Conservation (phyloP, 2,113 vertebrate genomes). For the Variabilichromis moorii region DNA sequence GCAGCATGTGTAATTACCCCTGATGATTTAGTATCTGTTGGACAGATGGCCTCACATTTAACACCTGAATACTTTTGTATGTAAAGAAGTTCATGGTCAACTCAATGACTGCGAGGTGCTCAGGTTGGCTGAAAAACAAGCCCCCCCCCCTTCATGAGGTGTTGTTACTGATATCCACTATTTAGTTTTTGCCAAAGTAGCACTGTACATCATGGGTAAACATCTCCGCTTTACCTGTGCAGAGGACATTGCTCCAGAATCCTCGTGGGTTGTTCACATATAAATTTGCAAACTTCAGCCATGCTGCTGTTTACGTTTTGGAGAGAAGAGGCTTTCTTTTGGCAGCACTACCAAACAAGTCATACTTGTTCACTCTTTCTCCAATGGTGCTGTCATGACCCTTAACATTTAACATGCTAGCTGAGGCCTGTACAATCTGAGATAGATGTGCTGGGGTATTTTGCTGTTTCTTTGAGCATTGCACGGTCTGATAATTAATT, state of each 20-base stretch:
- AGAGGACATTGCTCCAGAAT: not conserved
- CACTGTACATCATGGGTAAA: not conserved
- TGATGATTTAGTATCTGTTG: not conserved
- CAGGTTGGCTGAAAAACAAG: not conserved
- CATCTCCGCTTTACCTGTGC: accelerated
- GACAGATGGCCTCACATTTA: not conserved
- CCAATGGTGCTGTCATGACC: accelerated
- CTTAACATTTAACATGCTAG: not conserved
- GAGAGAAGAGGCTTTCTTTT: not conserved
- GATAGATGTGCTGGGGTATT: accelerated
- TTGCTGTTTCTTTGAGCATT: not conserved
- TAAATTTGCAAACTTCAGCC: not conserved
- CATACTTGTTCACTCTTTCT: not conserved
- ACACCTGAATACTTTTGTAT: not conserved
- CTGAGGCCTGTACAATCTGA: not conserved
- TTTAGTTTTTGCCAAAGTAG: not conserved
- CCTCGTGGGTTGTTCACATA: accelerated
- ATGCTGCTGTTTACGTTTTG: accelerated
- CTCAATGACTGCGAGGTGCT: not conserved
- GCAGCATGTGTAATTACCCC: not conserved
- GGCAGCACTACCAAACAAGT: not conserved
- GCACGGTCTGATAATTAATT: not conserved
- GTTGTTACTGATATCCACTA: not conserved
- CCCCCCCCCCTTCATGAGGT: not conserved
- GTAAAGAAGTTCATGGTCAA: not conserved